These are phyloP conservation scores for Eupithecia exiguata DNA, from an alignment of 2,888 invertebrate species.

Conservation along the genomic window DNA sequence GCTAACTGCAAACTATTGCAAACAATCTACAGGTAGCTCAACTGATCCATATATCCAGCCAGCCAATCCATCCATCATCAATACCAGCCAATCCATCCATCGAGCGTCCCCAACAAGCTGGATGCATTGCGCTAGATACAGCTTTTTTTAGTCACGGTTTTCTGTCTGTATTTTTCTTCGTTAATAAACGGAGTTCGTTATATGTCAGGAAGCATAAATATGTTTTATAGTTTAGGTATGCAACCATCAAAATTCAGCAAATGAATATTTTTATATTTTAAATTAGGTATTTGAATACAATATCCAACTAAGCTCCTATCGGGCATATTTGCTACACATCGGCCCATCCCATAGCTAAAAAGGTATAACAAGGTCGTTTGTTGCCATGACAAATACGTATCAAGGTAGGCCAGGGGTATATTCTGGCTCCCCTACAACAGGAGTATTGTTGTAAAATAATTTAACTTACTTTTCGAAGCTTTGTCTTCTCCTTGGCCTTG, in stretches of 20 bases:
- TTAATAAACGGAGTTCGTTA: too few species aligned
- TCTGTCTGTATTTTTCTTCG: too few species aligned
- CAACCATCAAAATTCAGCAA: background rate
- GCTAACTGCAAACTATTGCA: too few species aligned
- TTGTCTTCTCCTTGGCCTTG: constrained; percentile 97
- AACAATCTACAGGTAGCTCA: too few species aligned
- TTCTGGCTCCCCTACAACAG: background rate
- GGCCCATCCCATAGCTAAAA: background rate
- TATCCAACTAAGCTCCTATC: background rate
- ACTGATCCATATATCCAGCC: too few species aligned
- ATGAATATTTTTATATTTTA: background rate
- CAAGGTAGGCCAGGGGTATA: background rate
- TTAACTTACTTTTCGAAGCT: constrained; percentile 89
- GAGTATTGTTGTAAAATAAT: background rate
- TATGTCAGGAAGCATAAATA: too few species aligned
- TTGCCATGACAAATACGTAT: background rate
- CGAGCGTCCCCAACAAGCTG: too few species aligned
- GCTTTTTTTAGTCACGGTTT: too few species aligned
- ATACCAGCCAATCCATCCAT: too few species aligned
- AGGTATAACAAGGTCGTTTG: background rate
- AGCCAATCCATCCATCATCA: too few species aligned
- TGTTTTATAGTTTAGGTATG: background rate
- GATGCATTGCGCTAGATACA: too few species aligned
- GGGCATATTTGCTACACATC: background rate
- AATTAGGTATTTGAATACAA: background rate